phyloP scores from a whole-genome alignment of 2,113 vertebrate genomes.

The Geothlypis trichas region DNA sequence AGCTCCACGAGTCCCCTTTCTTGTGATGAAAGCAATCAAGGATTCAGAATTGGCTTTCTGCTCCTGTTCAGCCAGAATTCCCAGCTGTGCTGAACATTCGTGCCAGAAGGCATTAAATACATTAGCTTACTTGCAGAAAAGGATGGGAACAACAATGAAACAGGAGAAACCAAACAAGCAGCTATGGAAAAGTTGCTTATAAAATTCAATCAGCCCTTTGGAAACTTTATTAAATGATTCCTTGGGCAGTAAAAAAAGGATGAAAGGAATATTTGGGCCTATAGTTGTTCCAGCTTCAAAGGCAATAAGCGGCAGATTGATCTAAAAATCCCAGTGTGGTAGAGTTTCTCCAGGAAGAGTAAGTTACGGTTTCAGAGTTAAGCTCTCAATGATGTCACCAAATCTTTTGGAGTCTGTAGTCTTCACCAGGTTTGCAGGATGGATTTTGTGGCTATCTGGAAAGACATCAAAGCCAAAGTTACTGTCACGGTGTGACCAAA shows the following conservation, averaged over 20 bases:
- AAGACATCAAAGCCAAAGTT: background rate
- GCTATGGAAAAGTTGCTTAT: background rate
- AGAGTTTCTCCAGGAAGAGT: background rate
- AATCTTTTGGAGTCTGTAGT: background rate
- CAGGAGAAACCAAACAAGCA: background rate
- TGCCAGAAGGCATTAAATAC: background rate
- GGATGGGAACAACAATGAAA: background rate
- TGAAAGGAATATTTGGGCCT: background rate
- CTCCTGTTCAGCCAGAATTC: background rate
- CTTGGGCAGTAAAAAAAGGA: background rate
- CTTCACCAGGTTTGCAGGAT: background rate
- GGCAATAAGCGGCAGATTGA: background rate
- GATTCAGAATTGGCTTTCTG: constrained; percentile 16
- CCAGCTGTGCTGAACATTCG: background rate
- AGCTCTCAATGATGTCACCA: background rate
- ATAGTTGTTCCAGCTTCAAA: background rate
- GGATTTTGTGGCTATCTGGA: background rate
- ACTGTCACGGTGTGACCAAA: background rate
- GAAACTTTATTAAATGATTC: background rate
- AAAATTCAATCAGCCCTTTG: background rate
- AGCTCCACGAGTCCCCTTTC: background rate
- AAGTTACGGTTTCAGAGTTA: background rate
- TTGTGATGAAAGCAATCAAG: background rate
- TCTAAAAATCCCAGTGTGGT: background rate
- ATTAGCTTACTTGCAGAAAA: background rate